Percentiles rank a stretch among this genome's conserved stretches.
Conservation (phyloP, 2,797 vertebrate species). For the Enteromius trimaculatus region DNA sequence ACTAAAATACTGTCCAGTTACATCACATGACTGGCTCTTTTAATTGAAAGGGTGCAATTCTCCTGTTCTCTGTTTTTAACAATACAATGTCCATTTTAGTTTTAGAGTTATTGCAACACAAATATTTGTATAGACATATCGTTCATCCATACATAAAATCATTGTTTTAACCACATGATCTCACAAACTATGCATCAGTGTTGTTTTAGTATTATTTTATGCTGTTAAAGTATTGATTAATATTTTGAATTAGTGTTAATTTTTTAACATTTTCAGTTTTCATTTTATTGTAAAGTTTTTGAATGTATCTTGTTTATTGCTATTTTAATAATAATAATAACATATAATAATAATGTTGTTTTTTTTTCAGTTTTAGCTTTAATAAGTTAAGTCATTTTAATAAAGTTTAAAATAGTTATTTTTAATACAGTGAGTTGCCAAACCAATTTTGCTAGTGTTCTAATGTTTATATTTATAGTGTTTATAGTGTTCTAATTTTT, state of each 20-base stretch:
- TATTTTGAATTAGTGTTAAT: neutral
- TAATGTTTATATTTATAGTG: neutral
- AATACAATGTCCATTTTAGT: neutral
- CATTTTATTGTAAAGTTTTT: neutral
- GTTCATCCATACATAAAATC: neutral
- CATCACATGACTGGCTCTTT: neutral
- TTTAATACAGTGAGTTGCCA: neutral
- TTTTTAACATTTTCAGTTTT: neutral
- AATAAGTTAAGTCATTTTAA: neutral
- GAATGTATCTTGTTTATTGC: neutral
- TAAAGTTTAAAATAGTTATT: neutral
- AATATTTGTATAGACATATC: neutral
- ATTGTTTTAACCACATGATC: neutral
- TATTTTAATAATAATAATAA: neutral
- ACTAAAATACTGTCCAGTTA: neutral
- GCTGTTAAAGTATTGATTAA: too few relatives aligned
- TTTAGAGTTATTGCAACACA: neutral
- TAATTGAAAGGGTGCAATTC: neutral
- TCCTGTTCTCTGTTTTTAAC: neutral
- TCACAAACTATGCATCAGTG: conserved; percentile 1
- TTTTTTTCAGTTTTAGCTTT: neutral
- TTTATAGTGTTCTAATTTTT: neutral
- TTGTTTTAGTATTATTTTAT: conserved; percentile 3
- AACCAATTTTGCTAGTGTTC: neutral
- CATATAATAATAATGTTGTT: neutral